Conservation (phyloP, 2,113 vertebrate species). For the Orientallactaga bullata region DNA sequence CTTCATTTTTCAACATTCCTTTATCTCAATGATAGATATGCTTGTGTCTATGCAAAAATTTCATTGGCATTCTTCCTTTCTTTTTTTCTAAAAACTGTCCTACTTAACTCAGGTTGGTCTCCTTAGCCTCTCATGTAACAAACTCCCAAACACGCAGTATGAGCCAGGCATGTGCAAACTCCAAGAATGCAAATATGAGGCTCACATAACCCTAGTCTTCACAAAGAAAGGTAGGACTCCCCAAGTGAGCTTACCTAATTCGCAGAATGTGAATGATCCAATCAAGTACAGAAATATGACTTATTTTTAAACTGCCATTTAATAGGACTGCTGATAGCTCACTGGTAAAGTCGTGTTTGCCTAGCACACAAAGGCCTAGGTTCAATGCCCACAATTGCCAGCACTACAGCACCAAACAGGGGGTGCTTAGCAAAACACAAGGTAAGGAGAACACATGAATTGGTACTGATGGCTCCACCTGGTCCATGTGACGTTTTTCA, state of each 20-base stretch:
- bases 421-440: neutral
- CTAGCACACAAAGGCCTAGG: neutral
- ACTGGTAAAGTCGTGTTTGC: neutral
- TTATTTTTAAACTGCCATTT: neutral
- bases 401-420: neutral
- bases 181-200: neutral
- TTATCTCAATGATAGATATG: slow-evolving; percentile 10
- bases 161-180: neutral
- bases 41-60: neutral
- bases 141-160: neutral
- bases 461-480: neutral
- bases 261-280: neutral
- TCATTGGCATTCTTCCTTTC: neutral
- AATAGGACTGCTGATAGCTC: neutral
- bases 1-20: slow-evolving; percentile 1
- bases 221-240: neutral
- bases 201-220: neutral
- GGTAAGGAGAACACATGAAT: neutral
- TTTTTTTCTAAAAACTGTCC: neutral
- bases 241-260: neutral
- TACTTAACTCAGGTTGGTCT: neutral
- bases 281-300: neutral
- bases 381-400: neutral
- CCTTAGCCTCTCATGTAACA: neutral
- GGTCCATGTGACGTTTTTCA: neutral